These are phyloP conservation scores for Mandrillus leucophaeus DNA, from an alignment of 2,113 vertebrate genomes.

Conservation along the genomic window DNA sequence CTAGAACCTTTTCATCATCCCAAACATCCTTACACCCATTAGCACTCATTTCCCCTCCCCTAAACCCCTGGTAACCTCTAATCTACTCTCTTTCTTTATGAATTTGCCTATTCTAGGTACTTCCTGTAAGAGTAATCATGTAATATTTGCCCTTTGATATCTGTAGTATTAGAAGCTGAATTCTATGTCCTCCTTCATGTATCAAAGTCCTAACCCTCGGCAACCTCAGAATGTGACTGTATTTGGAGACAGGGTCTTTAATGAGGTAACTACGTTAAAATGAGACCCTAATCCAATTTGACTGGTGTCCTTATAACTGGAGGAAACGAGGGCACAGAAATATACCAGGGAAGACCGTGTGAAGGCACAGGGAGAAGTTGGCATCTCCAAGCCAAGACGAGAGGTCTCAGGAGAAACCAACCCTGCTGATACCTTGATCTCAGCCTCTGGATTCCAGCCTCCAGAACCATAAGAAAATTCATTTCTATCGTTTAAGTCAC, in stretches of 20 bases:
- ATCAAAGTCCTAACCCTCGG: not conserved
- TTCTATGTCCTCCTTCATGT: not conserved
- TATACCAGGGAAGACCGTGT: accelerated
- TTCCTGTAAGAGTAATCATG: not conserved
- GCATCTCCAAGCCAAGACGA: not conserved
- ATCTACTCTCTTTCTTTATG: not conserved
- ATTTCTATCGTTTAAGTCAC: too few relatives aligned
- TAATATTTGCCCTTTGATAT: not conserved
- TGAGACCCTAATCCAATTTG: not conserved
- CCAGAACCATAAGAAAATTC: not conserved
- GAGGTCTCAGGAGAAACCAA: not conserved
- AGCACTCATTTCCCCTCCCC: not conserved
- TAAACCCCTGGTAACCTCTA: not conserved
- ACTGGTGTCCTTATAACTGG: not conserved
- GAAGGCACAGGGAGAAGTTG: not conserved
- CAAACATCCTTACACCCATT: not conserved
- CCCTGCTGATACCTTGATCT: not conserved
- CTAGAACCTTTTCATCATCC: not conserved
- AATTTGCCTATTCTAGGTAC: not conserved
- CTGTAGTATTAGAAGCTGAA: not conserved
- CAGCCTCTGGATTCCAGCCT: too few relatives aligned
- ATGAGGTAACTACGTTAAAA: not conserved
- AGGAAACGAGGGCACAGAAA: not conserved
- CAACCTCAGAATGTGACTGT: not conserved
- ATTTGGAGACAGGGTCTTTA: not conserved